Conservation (phyloP, 1,140 invertebrate species). For the Trachymyrmex septentrionalis region DNA sequence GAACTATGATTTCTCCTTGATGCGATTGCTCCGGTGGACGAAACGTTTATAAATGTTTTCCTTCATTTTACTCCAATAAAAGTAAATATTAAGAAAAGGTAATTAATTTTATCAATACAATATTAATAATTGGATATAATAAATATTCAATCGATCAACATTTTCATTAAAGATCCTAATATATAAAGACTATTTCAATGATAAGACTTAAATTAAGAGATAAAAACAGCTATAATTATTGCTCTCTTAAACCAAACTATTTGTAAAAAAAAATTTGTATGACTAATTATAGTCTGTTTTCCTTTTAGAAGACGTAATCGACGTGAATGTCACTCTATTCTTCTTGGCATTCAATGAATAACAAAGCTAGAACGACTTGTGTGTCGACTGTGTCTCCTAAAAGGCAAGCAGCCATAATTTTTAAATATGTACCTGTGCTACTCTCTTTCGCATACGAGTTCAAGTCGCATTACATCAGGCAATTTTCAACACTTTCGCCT, state of each 20-base stretch:
- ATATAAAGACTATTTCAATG: background rate
- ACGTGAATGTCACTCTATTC: too few species aligned
- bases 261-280: background rate
- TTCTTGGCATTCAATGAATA: too few species aligned
- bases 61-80: background rate
- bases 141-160: constrained; percentile 6
- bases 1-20: constrained; percentile 14
- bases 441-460: too few species aligned
- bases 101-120: background rate
- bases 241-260: background rate
- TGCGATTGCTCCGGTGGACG: background rate
- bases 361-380: too few species aligned
- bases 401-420: background rate
- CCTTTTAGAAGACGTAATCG: too few species aligned
- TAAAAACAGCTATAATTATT: background rate
- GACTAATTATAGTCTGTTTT: background rate
- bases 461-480: background rate
- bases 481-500: background rate
- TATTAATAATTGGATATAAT: constrained; percentile 19
- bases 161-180: background rate
- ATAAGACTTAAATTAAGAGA: background rate
- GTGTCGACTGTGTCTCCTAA: too few species aligned
- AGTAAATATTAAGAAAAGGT: background rate
- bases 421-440: background rate
- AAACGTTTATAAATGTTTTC: constrained; percentile 2